A percentile compares a stretch with the other conserved stretches of the same genome.
Conservation (phyloP, 2,888 invertebrate genomes). For the Synanthedon andrenaeformis region DNA sequence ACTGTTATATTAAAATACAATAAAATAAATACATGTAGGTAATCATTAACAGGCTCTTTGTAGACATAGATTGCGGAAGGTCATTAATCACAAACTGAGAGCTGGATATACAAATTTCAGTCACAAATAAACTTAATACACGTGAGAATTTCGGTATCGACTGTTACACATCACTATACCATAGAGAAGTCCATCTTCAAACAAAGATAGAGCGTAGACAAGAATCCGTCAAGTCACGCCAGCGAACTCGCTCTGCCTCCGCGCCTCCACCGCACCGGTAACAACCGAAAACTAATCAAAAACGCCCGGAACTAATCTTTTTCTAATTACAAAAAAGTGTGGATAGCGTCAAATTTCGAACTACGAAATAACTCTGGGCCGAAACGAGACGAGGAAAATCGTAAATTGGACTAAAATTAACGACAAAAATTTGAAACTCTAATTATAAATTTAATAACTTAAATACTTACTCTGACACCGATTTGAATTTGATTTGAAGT, state of each 20-base stretch:
- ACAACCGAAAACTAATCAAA: conserved; percentile 61
- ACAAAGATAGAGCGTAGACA: conserved; percentile 42
- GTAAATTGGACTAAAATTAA: conserved; percentile 10
- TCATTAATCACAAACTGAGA: too few relatives aligned
- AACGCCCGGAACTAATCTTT: conserved; percentile 63
- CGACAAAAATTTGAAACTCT: neutral
- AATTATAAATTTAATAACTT: conserved; percentile 1
- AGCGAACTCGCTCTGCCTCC: conserved; percentile 20
- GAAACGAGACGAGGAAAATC: conserved; percentile 26
- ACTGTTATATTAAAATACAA: too few relatives aligned
- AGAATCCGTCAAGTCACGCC: conserved; percentile 63
- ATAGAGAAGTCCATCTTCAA: conserved; percentile 28
- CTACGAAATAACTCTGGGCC: conserved; percentile 18
- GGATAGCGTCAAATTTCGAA: conserved; percentile 38
- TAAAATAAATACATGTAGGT: too few relatives aligned
- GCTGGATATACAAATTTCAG: too few relatives aligned
- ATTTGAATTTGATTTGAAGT: neutral
- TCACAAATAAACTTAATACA: too few relatives aligned
- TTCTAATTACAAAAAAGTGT: conserved; percentile 55
- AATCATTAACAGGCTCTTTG: too few relatives aligned
- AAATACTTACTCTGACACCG: neutral
- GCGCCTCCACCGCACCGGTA: conserved; percentile 15
- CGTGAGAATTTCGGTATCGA: too few relatives aligned
- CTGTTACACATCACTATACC: conserved; percentile 22
- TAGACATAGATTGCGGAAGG: too few relatives aligned